phyloP scores from a whole-genome alignment of 2,888 invertebrate genomes.

The Galerucella nymphaeae region DNA sequence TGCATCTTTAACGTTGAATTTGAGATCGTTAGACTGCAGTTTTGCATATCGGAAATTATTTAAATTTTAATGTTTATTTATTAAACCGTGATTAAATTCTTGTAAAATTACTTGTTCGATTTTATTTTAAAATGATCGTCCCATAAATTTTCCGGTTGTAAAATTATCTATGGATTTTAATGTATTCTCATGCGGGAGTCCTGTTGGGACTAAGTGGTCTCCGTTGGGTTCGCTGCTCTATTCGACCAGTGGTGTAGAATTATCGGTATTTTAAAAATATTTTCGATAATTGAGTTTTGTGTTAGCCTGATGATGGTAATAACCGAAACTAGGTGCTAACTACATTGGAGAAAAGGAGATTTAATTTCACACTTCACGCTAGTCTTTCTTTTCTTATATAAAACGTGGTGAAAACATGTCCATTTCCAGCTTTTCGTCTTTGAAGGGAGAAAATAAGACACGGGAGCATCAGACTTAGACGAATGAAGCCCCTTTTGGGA shows the following conservation, averaged over 20 bases:
- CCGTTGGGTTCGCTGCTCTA: background rate
- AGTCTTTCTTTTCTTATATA: too few relatives aligned
- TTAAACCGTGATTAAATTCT: constrained; percentile 28
- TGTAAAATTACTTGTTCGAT: constrained; percentile 37
- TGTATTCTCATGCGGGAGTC: constrained; percentile 25
- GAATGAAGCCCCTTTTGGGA: too few relatives aligned
- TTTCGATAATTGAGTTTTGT: too few relatives aligned
- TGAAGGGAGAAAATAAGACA: too few relatives aligned
- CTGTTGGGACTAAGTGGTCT: constrained; percentile 13
- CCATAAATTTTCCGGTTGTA: constrained; percentile 30
- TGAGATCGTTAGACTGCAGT: background rate
- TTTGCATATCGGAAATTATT: background rate
- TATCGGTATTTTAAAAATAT: too few relatives aligned
- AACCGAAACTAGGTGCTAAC: too few relatives aligned
- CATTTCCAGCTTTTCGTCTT: too few relatives aligned
- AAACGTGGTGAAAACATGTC: too few relatives aligned
- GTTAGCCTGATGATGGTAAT: too few relatives aligned
- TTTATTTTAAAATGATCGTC: constrained; percentile 23
- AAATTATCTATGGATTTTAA: constrained; percentile 30
- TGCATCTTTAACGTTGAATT: constrained; percentile 2
- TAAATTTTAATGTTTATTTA: constrained; percentile 30
- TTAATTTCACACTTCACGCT: too few relatives aligned
- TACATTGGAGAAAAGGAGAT: too few relatives aligned
- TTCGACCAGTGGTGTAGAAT: background rate
- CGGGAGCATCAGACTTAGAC: too few relatives aligned